Percentiles rank a stretch among this genome's conserved stretches.
Evolutionary conservation across 2,797 vertebrate genomes (phyloP).

Genomic region (Neoniphon sammara): DNA sequence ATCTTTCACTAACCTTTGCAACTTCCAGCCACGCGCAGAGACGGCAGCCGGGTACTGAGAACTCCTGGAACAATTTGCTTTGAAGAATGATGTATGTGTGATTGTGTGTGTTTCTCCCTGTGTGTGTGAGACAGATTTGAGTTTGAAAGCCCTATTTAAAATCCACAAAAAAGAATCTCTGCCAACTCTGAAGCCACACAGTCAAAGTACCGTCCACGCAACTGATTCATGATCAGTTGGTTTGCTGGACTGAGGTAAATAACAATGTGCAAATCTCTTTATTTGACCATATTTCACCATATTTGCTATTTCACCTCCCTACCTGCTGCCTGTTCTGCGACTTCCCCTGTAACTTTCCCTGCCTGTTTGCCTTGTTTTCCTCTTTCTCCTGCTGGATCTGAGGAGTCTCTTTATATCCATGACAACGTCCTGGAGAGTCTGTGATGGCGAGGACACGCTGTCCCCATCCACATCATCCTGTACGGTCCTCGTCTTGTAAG

Average conservation of each 20-base stretch:
- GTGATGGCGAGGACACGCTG: slow-evolving; percentile 64
- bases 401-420: slow-evolving; percentile 55
- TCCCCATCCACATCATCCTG: slow-evolving; percentile 44
- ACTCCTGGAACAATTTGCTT: slow-evolving; percentile 64
- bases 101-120: slow-evolving; percentile 47
- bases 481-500: slow-evolving; percentile 13
- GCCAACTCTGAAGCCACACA: slow-evolving; percentile 51
- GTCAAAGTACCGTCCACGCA: slow-evolving; percentile 48
- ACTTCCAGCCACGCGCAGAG: slow-evolving; percentile 60
- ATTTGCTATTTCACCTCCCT: slow-evolving; percentile 43
- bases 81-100: slow-evolving; percentile 49
- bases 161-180: slow-evolving; percentile 61
- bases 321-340: not conserved
- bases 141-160: slow-evolving; percentile 60
- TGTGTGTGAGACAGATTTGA: slow-evolving; percentile 51
- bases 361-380: slow-evolving; percentile 23
- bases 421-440: slow-evolving; percentile 57
- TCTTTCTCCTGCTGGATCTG: slow-evolving; percentile 50
- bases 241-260: slow-evolving; percentile 52
- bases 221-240: slow-evolving; percentile 70
- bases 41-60: slow-evolving; percentile 38
- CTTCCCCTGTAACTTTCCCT: not conserved
- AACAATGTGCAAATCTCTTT: slow-evolving; percentile 43
- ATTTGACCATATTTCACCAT: slow-evolving; percentile 51
- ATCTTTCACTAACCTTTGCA: slow-evolving; percentile 73